Conservation (phyloP, 2,797 vertebrate species). For the Geotrypetes seraphini region DNA sequence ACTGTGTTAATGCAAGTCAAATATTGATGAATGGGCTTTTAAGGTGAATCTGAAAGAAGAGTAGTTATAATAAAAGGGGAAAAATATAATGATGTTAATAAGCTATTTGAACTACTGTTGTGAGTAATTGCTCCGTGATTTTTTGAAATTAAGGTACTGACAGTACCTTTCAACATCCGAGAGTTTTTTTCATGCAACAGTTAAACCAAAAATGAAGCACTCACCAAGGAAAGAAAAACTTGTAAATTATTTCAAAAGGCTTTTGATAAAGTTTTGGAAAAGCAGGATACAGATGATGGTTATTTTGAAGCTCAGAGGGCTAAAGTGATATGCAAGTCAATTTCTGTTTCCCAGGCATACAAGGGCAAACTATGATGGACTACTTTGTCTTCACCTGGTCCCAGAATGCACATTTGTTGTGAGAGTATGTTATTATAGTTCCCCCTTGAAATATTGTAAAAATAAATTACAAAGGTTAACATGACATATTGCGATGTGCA, state of each 20-base stretch:
- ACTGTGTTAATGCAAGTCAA: no score
- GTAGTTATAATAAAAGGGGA: constrained; percentile 45
- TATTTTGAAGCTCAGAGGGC: not conserved
- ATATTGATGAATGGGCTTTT: no score
- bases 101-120: constrained; percentile 42
- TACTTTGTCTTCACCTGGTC: not conserved
- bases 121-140: constrained; percentile 54
- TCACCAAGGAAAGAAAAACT: not conserved
- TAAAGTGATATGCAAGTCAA: not conserved
- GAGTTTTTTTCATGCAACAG: no score
- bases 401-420: no score
- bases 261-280: not conserved
- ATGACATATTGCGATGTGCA: no score
- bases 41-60: no score
- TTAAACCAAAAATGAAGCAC: constrained; percentile 18
- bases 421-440: no score
- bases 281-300: not conserved
- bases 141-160: no score
- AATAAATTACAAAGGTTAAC: no score
- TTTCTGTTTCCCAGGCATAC: not conserved
- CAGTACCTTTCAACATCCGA: no score
- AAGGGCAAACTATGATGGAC: not conserved
- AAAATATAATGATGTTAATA: constrained; percentile 56
- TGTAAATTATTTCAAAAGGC: not conserved
- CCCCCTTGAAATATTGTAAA: no score